A percentile compares a stretch with the other conserved stretches of the same genome.
These are phyloP conservation scores for Mastigias papua DNA, from an alignment of 30 jellyfish, hydroid and myxozoan genomes.

Conservation along the genomic window DNA sequence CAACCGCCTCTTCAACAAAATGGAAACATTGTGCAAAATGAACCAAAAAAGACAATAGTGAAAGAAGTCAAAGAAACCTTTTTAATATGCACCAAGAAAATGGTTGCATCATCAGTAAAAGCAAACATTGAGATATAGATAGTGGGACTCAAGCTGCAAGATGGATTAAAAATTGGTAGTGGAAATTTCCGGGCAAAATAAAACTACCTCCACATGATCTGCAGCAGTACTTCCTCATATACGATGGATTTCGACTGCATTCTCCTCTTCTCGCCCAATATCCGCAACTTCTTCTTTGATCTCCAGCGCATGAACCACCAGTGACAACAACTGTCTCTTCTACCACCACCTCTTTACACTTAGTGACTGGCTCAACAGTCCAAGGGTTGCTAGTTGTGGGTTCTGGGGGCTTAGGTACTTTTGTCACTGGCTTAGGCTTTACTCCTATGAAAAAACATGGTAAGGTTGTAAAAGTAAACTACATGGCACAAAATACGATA, in stretches of 20 bases:
- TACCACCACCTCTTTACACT: slow-evolving; percentile 13
- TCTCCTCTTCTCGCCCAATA: slow-evolving; percentile 78
- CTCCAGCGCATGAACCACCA: slow-evolving; percentile 15
- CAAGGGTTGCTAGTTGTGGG: slow-evolving; percentile 34
- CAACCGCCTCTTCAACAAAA: no score
- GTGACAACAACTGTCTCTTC: slow-evolving; percentile 21
- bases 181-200: not conserved
- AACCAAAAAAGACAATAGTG: no score
- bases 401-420: slow-evolving; percentile 27
- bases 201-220: slow-evolving; percentile 21
- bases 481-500: no score
- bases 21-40: no score
- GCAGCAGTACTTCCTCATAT: slow-evolving; percentile 28
- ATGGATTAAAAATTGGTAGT: not conserved
- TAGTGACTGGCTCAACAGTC: slow-evolving; percentile 48
- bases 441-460: not conserved
- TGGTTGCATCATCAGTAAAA: no score
- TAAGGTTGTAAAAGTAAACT: no score
- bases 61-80: no score
- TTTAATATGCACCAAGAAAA: no score
- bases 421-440: slow-evolving; percentile 49
- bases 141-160: no score
- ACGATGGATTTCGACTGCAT: slow-evolving; percentile 68
- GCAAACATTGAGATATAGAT: no score
- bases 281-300: slow-evolving; percentile 12